Evolutionary conservation across 2,888 invertebrate species (phyloP).

Genomic region (Epinotia brunnichana): DNA sequence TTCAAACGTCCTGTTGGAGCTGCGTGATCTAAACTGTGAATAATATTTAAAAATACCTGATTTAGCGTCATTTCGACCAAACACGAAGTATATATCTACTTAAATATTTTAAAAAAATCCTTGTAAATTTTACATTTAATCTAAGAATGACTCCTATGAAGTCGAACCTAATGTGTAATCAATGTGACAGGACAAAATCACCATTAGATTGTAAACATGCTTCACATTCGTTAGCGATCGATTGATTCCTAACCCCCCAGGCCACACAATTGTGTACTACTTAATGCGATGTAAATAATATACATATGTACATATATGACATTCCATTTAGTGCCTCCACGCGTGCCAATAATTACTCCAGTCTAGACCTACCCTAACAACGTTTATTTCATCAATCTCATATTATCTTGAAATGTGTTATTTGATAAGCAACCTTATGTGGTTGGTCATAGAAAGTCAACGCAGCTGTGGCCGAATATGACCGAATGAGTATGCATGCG

Average conservation of each 20-base stretch:
- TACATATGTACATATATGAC: not conserved
- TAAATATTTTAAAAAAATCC: not conserved
- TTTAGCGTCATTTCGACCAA: too few species aligned
- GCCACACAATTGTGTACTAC: not conserved
- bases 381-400: not conserved
- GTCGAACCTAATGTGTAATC: not conserved
- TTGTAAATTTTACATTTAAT: not conserved
- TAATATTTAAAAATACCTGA: too few species aligned
- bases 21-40: too few species aligned
- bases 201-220: not conserved
- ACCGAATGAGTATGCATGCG: too few species aligned
- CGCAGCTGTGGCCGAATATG: not conserved
- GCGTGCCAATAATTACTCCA: conserved; percentile 5
- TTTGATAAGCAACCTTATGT: not conserved
- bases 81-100: too few species aligned
- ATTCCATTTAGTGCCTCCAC: conserved; percentile 2
- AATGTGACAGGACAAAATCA: too few species aligned
- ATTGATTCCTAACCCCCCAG: not conserved
- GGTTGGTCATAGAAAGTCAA: not conserved
- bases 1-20: too few species aligned
- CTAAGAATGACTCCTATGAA: not conserved
- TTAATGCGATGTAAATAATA: conserved; percentile 14
- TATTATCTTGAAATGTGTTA: not conserved
- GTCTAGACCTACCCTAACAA: conserved; percentile 24
- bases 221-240: not conserved